Evolutionary conservation across 2,888 invertebrate genomes (phyloP).

Genomic region (Timandra comae): DNA sequence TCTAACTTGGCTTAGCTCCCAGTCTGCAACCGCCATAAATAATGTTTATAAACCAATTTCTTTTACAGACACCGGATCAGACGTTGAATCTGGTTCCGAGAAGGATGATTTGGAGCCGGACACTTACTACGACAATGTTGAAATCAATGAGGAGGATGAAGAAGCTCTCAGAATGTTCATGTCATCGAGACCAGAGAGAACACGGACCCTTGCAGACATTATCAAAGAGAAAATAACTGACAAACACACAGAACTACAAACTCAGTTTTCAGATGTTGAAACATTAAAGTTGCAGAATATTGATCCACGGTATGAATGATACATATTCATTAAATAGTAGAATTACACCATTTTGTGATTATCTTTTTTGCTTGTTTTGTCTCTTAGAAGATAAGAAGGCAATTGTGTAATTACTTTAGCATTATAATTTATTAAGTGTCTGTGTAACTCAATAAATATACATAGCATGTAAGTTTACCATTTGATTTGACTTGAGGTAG

Average conservation of each 20-base stretch:
- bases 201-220: constrained; percentile 90
- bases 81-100: constrained; percentile 69
- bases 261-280: constrained; percentile 88
- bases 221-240: constrained; percentile 95
- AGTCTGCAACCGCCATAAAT: too few relatives aligned
- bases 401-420: too few relatives aligned
- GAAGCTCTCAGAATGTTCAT: constrained; percentile 89
- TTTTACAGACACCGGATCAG: constrained; percentile 48
- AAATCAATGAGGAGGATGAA: constrained; percentile 92
- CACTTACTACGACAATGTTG: constrained; percentile 82
- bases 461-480: too few relatives aligned
- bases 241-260: constrained; percentile 92
- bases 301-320: constrained; percentile 83
- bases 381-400: too few relatives aligned
- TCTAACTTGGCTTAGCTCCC: too few relatives aligned
- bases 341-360: too few relatives aligned
- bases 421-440: too few relatives aligned
- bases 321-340: too few relatives aligned
- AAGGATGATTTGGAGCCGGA: constrained; percentile 75
- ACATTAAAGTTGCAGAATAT: constrained; percentile 87
- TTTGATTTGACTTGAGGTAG: too few relatives aligned
- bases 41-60: too few relatives aligned
- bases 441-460: too few relatives aligned
- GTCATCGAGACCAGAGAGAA: constrained; percentile 66
- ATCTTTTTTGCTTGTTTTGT: too few relatives aligned